Base-by-base conservation (phyloP, 2,888 invertebrate species). In the Anoplius nigerrimus region DNA sequence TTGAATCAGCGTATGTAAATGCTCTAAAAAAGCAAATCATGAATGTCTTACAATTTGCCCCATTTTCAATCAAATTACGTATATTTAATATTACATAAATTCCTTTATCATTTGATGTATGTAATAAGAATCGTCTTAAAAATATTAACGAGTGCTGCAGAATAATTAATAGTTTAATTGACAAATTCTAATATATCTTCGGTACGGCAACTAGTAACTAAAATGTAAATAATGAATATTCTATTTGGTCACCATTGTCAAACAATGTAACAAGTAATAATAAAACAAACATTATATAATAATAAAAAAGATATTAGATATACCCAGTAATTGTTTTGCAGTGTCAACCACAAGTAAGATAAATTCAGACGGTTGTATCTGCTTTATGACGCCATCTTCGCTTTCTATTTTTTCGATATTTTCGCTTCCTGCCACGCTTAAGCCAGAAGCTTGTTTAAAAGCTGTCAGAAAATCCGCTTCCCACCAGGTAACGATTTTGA, bases 401-500 rank as follows among this genome's bases (percentile, higher is more conserved):
- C 78, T 73, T 21, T 88, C 90, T 1, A 20, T 62, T 6, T 20
- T 67, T 8, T 45, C 24, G 0, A 13, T 24, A 5, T 89, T 89
- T 43, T 85, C 87, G 42, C 90, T 90, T 34, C 89, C 89, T 0
- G 87, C 84, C 2, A 82, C 80, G 65, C 86, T 86, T 8, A 92
- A 82, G 0, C 92, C 93, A 0, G 93, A 93, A 27, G 90, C 91
- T 82, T 91, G 92, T 86, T 93, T 92, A 84, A 94, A 95, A 21
- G 95, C 94, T 61, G 94, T 94, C 43, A 91, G 89, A 82, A 94
- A 95, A 83, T 95, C 95, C 75, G 95, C 95, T 89, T 96, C 95
- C 91, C 95, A 94, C 96, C 95, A 96, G n/a, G 93, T 88, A 0
- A 95, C 95, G 76, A 95, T 91, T 90, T 96, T 96, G 18, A 95